Evolutionary conservation across 1,140 invertebrate genomes (phyloP).

Genomic region (Metopolophium dirhodum): DNA sequence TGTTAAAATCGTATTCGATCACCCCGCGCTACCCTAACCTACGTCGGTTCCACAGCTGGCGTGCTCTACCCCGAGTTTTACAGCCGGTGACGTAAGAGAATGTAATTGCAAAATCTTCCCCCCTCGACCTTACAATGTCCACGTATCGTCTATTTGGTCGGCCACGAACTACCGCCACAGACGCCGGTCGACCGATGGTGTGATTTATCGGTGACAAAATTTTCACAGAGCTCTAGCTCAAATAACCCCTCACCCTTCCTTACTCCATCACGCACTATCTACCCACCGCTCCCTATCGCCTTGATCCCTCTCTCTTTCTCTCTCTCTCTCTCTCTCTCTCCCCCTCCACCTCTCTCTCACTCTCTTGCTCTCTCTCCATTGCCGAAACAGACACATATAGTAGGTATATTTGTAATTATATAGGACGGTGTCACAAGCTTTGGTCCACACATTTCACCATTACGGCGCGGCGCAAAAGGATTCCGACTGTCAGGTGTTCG

Average conservation of each 20-base stretch:
- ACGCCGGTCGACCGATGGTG: not conserved
- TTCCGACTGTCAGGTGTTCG: constrained; percentile 20
- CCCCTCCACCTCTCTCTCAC: not conserved
- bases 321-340: too few species aligned
- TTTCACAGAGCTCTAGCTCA: not conserved
- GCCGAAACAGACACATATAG: not conserved
- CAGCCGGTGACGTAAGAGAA: constrained; percentile 14
- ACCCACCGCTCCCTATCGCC: not conserved
- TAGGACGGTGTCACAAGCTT: not conserved
- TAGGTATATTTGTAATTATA: constrained; percentile 2
- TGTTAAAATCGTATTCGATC: constrained; percentile 10
- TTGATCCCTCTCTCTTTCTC: not conserved
- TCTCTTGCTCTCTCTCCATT: not conserved
- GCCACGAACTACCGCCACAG: not conserved
- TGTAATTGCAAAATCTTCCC: constrained; percentile 17
- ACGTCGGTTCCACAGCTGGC: not conserved
- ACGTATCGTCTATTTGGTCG: not conserved
- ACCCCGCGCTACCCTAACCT: not conserved
- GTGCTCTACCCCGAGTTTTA: not conserved
- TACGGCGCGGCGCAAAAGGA: constrained; percentile 24
- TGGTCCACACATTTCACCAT: constrained; percentile 50
- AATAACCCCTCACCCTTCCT: not conserved
- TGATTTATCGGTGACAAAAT: constrained; percentile 31
- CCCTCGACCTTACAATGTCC: not conserved
- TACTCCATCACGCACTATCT: not conserved